These are phyloP conservation scores for Podarcis siculus DNA, from an alignment of 2,797 vertebrate species.

Conservation along the genomic window DNA sequence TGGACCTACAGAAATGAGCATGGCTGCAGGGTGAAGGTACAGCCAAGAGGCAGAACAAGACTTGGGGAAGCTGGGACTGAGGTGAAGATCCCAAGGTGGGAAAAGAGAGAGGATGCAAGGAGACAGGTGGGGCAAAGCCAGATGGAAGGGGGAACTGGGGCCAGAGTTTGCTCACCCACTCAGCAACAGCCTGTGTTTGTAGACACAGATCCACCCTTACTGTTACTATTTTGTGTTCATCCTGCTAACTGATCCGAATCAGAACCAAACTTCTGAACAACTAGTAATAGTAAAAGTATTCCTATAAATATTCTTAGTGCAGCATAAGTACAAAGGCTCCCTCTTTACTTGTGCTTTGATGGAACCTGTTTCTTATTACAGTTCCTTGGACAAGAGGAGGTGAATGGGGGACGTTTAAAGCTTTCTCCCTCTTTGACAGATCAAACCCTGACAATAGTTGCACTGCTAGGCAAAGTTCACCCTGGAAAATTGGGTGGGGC, in stretches of 20 bases:
- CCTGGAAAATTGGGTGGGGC: background rate
- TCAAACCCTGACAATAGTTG: background rate
- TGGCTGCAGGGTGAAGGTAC: background rate
- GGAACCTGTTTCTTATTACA: background rate
- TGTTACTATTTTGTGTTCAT: background rate
- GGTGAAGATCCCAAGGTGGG: too few relatives aligned
- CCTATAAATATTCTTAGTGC: background rate
- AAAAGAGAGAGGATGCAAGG: background rate
- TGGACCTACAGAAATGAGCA: background rate
- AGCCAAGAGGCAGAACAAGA: background rate
- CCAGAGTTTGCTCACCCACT: too few relatives aligned
- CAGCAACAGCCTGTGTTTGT: too few relatives aligned
- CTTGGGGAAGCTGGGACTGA: background rate
- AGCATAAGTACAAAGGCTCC: background rate
- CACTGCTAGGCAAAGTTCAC: background rate
- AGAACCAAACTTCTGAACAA: background rate
- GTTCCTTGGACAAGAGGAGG: background rate
- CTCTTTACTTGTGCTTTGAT: background rate
- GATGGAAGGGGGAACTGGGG: too few relatives aligned
- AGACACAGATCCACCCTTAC: too few relatives aligned
- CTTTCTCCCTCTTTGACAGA: background rate
- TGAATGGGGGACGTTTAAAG: background rate
- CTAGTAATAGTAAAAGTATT: background rate
- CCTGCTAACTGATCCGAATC: background rate
- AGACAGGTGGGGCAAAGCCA: background rate